Conservation (phyloP, 2,797 vertebrate species). For the Megalops cyprinoides region DNA sequence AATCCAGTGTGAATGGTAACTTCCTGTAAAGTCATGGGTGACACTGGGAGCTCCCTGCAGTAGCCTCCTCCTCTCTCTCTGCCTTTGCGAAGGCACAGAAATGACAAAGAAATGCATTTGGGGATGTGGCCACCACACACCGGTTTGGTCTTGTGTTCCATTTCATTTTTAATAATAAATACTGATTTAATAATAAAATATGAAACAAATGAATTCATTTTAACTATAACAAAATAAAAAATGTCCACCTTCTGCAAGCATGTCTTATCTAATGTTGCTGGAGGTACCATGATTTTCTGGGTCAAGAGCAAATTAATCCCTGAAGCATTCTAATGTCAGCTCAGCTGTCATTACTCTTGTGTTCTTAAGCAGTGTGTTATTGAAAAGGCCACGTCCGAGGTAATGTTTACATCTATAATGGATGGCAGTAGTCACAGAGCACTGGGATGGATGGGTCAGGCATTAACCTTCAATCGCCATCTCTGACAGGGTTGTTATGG, state of each 20-base stretch:
- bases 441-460: slow-evolving; percentile 40
- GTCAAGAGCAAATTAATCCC: slow-evolving; percentile 47
- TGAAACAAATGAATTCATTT: too few species aligned
- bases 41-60: slow-evolving; percentile 33
- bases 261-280: slow-evolving; percentile 48
- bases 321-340: slow-evolving; percentile 47
- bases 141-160: too few species aligned
- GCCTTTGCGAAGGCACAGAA: too few species aligned
- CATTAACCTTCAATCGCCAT: slow-evolving; percentile 45
- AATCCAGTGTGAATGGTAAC: not conserved
- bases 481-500: slow-evolving; percentile 23
- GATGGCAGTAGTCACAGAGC: slow-evolving; percentile 64
- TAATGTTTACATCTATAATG: too few species aligned
- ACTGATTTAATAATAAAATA: too few species aligned
- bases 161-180: too few species aligned
- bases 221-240: too few species aligned
- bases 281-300: slow-evolving; percentile 52
- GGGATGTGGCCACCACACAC: too few species aligned
- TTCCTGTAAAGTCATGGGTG: too few species aligned
- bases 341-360: slow-evolving; percentile 61
- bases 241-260: slow-evolving; percentile 50
- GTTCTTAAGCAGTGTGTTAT: slow-evolving; percentile 50
- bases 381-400: too few species aligned
- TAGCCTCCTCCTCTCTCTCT: slow-evolving; percentile 39
- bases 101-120: too few species aligned